Evolutionary conservation across 2,888 invertebrate genomes (phyloP).

Genomic region (Megamerina dolium): DNA sequence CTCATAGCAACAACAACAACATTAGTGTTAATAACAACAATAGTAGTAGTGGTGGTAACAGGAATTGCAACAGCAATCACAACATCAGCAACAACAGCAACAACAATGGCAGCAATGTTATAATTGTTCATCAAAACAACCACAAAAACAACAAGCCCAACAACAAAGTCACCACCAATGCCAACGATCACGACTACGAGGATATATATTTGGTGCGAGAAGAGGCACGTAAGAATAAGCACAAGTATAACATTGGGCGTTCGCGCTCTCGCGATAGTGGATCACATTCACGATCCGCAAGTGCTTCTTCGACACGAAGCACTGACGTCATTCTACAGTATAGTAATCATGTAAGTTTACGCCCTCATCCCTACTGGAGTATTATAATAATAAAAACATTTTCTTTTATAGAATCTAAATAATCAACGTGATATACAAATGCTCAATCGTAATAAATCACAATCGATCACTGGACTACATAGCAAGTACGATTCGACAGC

Average conservation of each 20-base stretch:
- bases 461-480: conserved; percentile 43
- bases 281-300: conserved; percentile 69
- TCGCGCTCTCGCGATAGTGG: conserved; percentile 63
- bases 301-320: conserved; percentile 53
- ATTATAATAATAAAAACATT: too few species aligned
- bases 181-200: conserved; percentile 69
- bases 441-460: conserved; percentile 45
- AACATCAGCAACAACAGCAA: conserved; percentile 23
- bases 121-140: conserved; percentile 23
- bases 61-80: conserved; percentile 22
- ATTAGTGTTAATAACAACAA: conserved; percentile 21
- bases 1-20: conserved; percentile 13
- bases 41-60: conserved; percentile 20
- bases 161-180: conserved; percentile 18
- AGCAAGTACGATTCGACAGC: conserved; percentile 39
- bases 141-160: conserved; percentile 20
- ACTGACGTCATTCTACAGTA: conserved; percentile 48
- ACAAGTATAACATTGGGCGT: conserved; percentile 47
- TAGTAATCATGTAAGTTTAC: conserved; percentile 42
- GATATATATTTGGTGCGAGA: conserved; percentile 71
- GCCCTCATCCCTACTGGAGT: neutral
- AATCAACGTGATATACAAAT: conserved; percentile 38
- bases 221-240: conserved; percentile 49
- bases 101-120: too few species aligned
- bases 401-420: conserved; percentile 43